These are phyloP conservation scores for Acrocephalus scirpaceus DNA, from an alignment of 2,797 vertebrate genomes.

Conservation along the genomic window DNA sequence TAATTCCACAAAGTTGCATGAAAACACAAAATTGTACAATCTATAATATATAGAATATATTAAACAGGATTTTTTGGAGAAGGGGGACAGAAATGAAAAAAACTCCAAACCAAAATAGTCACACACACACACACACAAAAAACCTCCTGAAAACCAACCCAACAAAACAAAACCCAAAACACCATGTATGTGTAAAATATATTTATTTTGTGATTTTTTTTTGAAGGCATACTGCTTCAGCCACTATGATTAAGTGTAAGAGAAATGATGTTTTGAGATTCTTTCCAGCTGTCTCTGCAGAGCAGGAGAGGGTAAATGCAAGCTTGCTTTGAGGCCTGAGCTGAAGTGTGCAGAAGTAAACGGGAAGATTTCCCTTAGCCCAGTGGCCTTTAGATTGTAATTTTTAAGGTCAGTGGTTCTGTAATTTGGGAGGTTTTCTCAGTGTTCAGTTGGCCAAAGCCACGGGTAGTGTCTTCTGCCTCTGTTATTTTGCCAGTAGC, in stretches of 20 bases:
- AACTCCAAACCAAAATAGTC: neutral
- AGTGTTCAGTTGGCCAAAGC: accelerated
- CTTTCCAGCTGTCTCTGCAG: neutral
- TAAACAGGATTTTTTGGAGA: neutral
- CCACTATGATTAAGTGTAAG: neutral
- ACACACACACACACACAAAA: neutral
- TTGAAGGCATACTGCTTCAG: neutral
- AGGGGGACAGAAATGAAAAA: neutral
- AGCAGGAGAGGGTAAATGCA: neutral
- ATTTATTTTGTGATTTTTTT: neutral
- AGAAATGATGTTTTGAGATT: neutral
- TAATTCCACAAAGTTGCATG: neutral
- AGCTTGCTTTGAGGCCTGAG: neutral
- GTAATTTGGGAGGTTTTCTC: neutral
- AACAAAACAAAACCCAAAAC: neutral
- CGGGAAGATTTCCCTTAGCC: neutral
- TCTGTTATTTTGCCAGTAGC: neutral
- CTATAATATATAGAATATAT: neutral
- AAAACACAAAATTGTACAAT: neutral
- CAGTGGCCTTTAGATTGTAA: neutral
- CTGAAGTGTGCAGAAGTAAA: neutral
- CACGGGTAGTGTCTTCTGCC: neutral
- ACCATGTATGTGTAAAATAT: accelerated
- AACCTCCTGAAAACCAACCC: accelerated
- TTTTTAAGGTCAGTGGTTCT: neutral